These are phyloP conservation scores for Cladopsammia gracilis DNA, from an alignment of 64 coral and sea anemone species.

Conservation along the genomic window DNA sequence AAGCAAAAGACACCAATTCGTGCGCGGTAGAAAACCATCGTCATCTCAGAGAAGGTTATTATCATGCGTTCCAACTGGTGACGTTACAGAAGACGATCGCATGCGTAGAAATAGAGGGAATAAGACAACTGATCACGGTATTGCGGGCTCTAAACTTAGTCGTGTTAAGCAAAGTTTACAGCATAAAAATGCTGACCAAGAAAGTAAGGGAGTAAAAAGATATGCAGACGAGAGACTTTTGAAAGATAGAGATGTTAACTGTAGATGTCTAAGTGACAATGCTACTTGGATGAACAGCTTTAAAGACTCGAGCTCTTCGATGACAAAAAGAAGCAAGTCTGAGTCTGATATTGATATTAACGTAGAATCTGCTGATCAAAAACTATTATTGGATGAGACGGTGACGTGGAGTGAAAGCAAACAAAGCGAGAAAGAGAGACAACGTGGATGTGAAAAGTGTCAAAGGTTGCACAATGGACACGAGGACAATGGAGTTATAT, in stretches of 20 bases:
- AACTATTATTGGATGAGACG: not conserved
- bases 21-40: not conserved
- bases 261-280: not conserved
- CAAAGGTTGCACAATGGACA: not conserved
- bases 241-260: not conserved
- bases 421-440: not conserved
- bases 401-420: not conserved
- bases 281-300: not conserved
- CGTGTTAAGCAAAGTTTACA: no score
- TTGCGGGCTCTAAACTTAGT: not conserved
- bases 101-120: not conserved
- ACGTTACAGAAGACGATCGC: not conserved
- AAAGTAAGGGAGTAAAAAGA: not conserved
- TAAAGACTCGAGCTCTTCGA: not conserved
- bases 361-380: not conserved
- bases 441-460: not conserved
- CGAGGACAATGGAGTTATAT: not conserved
- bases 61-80: not conserved
- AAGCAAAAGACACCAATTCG: not conserved
- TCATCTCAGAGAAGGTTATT: not conserved
- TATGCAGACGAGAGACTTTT: not conserved
- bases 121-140: not conserved
- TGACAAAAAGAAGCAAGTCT: not conserved
- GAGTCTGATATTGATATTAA: not conserved
- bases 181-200: not conserved